Conservation (phyloP, 2,797 vertebrate species). For the Gymnopithys bicolor region DNA sequence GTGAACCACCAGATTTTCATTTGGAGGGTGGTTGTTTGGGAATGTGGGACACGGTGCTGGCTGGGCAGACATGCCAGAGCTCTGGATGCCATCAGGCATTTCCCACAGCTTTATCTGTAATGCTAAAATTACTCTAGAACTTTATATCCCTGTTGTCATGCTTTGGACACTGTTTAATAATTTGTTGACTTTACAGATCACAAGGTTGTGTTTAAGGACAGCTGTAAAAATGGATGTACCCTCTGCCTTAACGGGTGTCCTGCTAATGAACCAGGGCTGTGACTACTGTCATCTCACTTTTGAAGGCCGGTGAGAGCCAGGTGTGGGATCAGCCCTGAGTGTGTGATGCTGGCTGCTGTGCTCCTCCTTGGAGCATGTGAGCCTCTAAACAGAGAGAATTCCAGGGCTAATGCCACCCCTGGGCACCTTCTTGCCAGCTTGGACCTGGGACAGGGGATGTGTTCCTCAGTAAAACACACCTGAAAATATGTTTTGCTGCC, state of each 20-base stretch:
- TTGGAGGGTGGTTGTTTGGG: not conserved
- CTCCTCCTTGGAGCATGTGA: not conserved
- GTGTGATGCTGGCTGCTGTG: accelerated
- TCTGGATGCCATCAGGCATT: not conserved
- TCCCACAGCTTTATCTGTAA: not conserved
- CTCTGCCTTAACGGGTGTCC: not conserved
- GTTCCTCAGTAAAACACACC: not conserved
- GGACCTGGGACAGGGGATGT: not conserved
- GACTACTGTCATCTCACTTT: not conserved
- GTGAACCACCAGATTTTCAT: not conserved
- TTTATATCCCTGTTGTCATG: not conserved
- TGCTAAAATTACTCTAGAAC: not conserved
- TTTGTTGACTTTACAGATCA: not conserved
- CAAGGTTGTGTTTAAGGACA: not conserved
- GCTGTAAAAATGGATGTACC: not conserved
- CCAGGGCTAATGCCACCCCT: not conserved
- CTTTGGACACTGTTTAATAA: not conserved
- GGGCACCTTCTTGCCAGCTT: not conserved
- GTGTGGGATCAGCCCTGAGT: accelerated
- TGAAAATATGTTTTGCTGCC: not conserved
- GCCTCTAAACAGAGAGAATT: not conserved
- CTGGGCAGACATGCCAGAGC: not conserved
- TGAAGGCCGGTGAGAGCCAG: not conserved
- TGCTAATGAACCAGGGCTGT: not conserved
- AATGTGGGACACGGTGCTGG: accelerated